Percentiles rank a stretch among this genome's conserved stretches.
Conservation (phyloP, 2,888 invertebrate genomes). For the Oscheius sp. region DNA sequence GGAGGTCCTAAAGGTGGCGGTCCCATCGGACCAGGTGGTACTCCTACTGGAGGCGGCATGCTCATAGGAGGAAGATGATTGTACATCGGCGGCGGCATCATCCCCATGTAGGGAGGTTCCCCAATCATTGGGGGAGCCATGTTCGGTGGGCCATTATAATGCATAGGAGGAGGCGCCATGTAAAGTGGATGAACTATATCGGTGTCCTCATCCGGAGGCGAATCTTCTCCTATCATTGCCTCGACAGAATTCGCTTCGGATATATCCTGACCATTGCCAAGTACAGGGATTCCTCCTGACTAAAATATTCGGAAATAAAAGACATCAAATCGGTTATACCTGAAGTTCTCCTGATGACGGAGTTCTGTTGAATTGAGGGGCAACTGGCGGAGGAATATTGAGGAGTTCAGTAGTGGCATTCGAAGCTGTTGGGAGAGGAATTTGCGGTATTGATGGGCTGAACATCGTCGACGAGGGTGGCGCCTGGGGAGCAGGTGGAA, state of each 20-base stretch:
- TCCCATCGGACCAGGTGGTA: no score
- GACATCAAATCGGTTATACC: neutral
- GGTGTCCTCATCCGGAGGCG: constrained; percentile 12
- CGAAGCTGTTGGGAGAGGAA: constrained; percentile 7
- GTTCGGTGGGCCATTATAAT: neutral
- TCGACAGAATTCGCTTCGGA: constrained; percentile 27
- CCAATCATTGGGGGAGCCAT: neutral
- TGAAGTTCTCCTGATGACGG: neutral
- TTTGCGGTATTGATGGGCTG: constrained; percentile 2
- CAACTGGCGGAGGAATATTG: neutral
- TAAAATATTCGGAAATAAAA: neutral
- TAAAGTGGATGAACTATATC: neutral
- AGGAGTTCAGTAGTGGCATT: constrained; percentile 3
- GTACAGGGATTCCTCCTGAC: constrained; percentile 12
- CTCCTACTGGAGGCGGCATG: no score
- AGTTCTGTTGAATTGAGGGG: neutral
- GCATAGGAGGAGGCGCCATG: constrained; percentile 13
- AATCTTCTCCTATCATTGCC: constrained; percentile 17
- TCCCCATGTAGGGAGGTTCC: neutral
- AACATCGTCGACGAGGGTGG: neutral
- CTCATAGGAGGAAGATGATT: neutral
- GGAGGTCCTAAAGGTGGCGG: neutral
- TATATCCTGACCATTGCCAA: constrained; percentile 2
- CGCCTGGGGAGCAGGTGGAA: constrained; percentile 5
- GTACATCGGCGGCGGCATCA: neutral